These are phyloP conservation scores for Perccottus glenii DNA, from an alignment of 2,113 vertebrate species.

Conservation along the genomic window DNA sequence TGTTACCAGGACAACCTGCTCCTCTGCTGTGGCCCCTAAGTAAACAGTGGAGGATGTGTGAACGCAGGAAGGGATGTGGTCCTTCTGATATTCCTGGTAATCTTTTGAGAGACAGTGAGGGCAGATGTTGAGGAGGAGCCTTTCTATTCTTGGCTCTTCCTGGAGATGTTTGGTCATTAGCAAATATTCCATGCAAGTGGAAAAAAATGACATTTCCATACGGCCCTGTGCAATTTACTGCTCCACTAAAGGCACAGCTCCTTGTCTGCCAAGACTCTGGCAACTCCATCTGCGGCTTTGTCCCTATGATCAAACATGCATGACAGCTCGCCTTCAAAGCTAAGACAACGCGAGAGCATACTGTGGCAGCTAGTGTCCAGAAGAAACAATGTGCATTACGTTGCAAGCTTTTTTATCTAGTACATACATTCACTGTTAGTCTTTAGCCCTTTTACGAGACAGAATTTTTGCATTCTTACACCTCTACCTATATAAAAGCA, in stretches of 20 bases:
- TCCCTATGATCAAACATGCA: conserved; percentile 76
- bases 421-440: conserved; percentile 32
- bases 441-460: conserved; percentile 42
- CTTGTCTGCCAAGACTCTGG: conserved; percentile 52
- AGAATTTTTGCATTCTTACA: conserved; percentile 31
- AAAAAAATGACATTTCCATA: conserved; percentile 44
- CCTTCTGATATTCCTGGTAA: conserved; percentile 42
- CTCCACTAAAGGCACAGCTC: conserved; percentile 40
- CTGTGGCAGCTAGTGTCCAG: conserved; percentile 48
- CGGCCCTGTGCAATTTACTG: conserved; percentile 40
- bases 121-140: conserved; percentile 58
- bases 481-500: no score
- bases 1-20: conserved; percentile 57
- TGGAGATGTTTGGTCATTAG: conserved; percentile 66
- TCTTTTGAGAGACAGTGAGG: conserved; percentile 18
- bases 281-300: conserved; percentile 58
- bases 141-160: conserved; percentile 50
- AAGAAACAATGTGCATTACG: conserved; percentile 39
- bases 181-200: conserved; percentile 36
- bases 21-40: conserved; percentile 37
- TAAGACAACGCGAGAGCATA: conserved; percentile 59
- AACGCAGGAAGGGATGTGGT: conserved; percentile 33
- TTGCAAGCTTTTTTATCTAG: background rate
- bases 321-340: conserved; percentile 75
- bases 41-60: conserved; percentile 42